Conservation (phyloP, 2,113 vertebrate species). For the Marmota monax region DNA sequence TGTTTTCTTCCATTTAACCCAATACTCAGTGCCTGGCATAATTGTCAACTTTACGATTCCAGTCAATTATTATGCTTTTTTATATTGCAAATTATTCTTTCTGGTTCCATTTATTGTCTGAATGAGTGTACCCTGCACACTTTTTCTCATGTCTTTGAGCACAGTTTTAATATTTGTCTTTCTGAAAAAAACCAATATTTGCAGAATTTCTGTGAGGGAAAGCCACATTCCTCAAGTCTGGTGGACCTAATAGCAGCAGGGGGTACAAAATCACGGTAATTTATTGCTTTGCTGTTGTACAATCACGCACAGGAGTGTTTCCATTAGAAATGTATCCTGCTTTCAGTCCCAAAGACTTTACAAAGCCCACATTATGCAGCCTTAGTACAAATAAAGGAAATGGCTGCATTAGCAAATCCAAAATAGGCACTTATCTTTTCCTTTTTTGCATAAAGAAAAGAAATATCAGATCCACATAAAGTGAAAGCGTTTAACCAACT, state of each 20-base stretch:
- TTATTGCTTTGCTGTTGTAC: conserved; percentile 85
- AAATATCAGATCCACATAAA: neutral
- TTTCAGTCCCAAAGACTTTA: conserved; percentile 71
- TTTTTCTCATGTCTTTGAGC: conserved; percentile 75
- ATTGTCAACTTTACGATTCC: neutral
- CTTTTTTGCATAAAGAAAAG: conserved; percentile 69
- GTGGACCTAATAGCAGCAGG: conserved; percentile 84
- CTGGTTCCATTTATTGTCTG: neutral
- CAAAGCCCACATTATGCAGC: conserved; percentile 67
- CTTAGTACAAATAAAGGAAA: conserved; percentile 77
- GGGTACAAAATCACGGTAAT: conserved; percentile 88
- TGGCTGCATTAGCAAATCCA: conserved; percentile 76
- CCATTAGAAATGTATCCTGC: conserved; percentile 81
- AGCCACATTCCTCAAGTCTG: conserved; percentile 85
- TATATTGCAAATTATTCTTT: conserved; percentile 20
- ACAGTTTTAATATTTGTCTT: conserved; percentile 83
- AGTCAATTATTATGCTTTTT: conserved; percentile 65
- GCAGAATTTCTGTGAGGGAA: conserved; percentile 84
- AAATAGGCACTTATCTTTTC: conserved; percentile 66
- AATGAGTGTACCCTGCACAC: neutral
- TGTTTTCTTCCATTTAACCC: conserved; percentile 28
- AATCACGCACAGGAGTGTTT: conserved; percentile 79
- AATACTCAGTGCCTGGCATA: neutral
- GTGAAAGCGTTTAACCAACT: neutral
- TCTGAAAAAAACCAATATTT: conserved; percentile 84